Conservation (phyloP, 1,140 invertebrate genomes). For the Pseudobourletiella spinata region DNA sequence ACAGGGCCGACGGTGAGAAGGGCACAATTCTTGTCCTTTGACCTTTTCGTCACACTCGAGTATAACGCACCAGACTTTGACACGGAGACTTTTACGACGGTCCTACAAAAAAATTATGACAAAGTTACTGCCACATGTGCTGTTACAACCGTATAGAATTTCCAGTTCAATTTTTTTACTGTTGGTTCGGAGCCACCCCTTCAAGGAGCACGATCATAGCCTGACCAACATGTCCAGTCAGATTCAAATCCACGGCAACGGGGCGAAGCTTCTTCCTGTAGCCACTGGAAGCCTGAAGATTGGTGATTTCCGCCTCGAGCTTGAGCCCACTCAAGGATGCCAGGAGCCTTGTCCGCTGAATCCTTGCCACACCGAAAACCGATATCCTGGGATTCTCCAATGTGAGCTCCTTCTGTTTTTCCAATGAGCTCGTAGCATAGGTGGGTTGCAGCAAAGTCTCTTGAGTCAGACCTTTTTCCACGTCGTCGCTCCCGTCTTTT, state of each 20-base stretch:
- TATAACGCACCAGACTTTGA: slow-evolving; percentile 86
- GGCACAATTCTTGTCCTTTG: slow-evolving; percentile 78
- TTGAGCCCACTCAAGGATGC: slow-evolving; percentile 88
- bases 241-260: slow-evolving; percentile 67
- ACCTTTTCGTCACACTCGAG: slow-evolving; percentile 64
- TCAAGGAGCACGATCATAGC: slow-evolving; percentile 88
- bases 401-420: slow-evolving; percentile 25
- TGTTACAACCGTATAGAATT: no score
- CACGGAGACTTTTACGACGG: slow-evolving; percentile 85
- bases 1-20: slow-evolving; percentile 78
- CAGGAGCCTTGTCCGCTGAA: slow-evolving; percentile 74
- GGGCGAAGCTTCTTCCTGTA: slow-evolving; percentile 67
- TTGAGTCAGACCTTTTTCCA: slow-evolving; percentile 24
- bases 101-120: slow-evolving; percentile 48
- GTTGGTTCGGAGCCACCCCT: slow-evolving; percentile 77
- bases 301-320: slow-evolving; percentile 78
- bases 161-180: slow-evolving; percentile 51
- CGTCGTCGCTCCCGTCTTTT: slow-evolving; percentile 27
- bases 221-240: slow-evolving; percentile 80
- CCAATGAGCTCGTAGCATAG: slow-evolving; percentile 27
- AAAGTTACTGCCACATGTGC: no score
- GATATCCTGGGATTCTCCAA: slow-evolving; percentile 43
- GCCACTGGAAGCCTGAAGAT: slow-evolving; percentile 65
- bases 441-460: neutral
- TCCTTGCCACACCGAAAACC: slow-evolving; percentile 80